Evolutionary conservation across 2,888 invertebrate species (phyloP), one percentile per base, ranked within the genome.

Genomic region (Tenthredo livida): DNA sequence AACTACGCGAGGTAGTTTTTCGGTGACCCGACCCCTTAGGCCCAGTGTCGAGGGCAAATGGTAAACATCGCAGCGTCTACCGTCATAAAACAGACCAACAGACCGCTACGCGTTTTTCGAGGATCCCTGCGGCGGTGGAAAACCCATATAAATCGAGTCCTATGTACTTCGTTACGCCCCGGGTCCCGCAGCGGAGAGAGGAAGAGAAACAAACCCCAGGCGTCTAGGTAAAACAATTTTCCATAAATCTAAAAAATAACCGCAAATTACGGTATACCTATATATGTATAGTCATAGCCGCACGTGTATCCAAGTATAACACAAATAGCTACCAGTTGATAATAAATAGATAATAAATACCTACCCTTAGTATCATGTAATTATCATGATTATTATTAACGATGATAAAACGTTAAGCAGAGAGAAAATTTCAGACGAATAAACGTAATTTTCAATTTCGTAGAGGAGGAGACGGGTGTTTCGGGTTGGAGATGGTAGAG

Each of bases 141-240:
- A 77, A 77, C 77, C 77, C 77, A 77, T 77, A 77, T 77, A 77
- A 77, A 77, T 77, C 50, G 77, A 54, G 77, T 54, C 77, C 50
- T 54, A 29, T 54, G n/a, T 72, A 72, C 50, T 77, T 17, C 17
- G 50, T 50, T 50, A 50, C 47, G 73, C 43, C 72, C 7, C 9
- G 43, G 40, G 43, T 9, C 21, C n/a, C 37, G 2, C 70, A 6
- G 25, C 70, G 15, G 25, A 47, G 73, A 7, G 4, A 72, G 21
- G 3, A 37, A 40, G 21, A 72, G 21, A 43, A 77, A 50, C 15
- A 29, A 77, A 17, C 29, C 29, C 29, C 9, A 33, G 75, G 17
- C 17, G 12, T 29, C 47, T 43, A 73, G 43, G n/a, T 15, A 40
- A 73, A 50, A 77, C 29, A 54, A 54, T 77, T 54, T 54, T 77